Evolutionary conservation across 2,113 vertebrate genomes (phyloP), one percentile per base, ranked within the genome.

Genomic region (Crotalus helleri): DNA sequence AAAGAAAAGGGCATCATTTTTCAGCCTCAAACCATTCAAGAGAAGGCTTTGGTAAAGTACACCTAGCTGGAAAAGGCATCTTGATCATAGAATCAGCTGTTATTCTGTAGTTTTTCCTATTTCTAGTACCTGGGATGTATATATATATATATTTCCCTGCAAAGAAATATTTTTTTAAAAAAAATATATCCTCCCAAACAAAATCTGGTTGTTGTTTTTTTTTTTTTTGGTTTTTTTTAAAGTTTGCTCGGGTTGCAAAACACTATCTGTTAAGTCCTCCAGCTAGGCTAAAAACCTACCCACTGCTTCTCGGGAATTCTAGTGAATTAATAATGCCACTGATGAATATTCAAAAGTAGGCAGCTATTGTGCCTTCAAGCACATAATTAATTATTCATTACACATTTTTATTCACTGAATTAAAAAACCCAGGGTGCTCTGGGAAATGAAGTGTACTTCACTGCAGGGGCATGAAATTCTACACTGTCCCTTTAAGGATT

Each of bases 331-430:
- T 98, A 98, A 98, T 98, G 97, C 97, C 97, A 94, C 97, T 97
- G 98, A 98, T 98, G 98, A 98, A 98, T 98, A 98, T 98, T 98
- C 98, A 98, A 98, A 98, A 98, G 98, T 98, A 98, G 98, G 98
- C 97, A 97, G 98, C 98, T 98, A 98, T 98, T 98, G 98, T 98
- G 98, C 98, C 98, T 98, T 97, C 97, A 98, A 98, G 98, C 98
- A 97, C 97, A 97, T 98, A 98, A 98, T 98, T 98, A 98, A 98
- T 98, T 98, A 98, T 98, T 98, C 98, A 98, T 98, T 98, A 98
- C 97, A 97, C 98, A 98, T 98, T 98, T 98, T 98, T 98, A 98
- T 98, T 98, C 98, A 98, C 97, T 97, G 98, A 98, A 98, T 98
- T 98, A 98, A 98, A 98, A 98, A 98, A 98, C 98, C 98, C 97